These are phyloP conservation scores for Lasius fuliginosus DNA, from an alignment of 2,888 invertebrate genomes.

Conservation along the genomic window DNA sequence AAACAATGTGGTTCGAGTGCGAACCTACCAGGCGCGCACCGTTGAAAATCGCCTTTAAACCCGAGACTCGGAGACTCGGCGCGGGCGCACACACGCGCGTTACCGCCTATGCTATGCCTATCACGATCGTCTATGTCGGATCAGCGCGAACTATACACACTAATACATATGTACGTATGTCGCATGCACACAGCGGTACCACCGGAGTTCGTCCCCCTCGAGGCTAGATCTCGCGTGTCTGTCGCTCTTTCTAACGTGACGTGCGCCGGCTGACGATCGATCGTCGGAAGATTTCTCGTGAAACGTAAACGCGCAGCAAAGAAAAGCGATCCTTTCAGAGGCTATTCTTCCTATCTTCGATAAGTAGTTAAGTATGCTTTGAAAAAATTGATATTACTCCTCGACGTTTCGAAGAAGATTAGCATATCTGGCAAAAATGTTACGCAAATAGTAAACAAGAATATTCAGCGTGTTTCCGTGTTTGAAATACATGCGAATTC, in stretches of 20 bases:
- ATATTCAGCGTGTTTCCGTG: background rate
- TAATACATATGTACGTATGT: background rate
- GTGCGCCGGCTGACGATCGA: constrained; percentile 45
- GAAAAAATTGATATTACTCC: constrained; percentile 8
- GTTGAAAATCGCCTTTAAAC: constrained; percentile 71
- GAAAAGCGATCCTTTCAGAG: background rate
- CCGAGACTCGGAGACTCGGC: constrained; percentile 37
- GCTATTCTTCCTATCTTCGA: background rate
- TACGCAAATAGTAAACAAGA: too few relatives aligned
- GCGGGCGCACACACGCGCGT: background rate
- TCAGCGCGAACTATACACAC: constrained; percentile 47
- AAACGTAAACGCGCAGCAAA: background rate
- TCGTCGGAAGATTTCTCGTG: constrained; percentile 39
- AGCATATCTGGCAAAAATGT: background rate
- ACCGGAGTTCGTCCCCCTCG: constrained; percentile 47
- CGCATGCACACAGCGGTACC: background rate
- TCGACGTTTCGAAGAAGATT: background rate
- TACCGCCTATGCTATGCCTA: constrained; percentile 46
- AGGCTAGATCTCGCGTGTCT: constrained; percentile 58
- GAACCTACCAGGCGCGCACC: constrained; percentile 78
- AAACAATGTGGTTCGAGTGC: constrained; percentile 83
- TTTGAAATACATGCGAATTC: background rate
- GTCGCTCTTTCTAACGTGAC: constrained; percentile 53
- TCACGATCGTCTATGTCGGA: constrained; percentile 27
- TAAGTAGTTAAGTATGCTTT: background rate